Percentiles rank a stretch among this genome's conserved stretches.
Conservation (phyloP, 2,797 vertebrate genomes). For the Leontopithecus rosalia region DNA sequence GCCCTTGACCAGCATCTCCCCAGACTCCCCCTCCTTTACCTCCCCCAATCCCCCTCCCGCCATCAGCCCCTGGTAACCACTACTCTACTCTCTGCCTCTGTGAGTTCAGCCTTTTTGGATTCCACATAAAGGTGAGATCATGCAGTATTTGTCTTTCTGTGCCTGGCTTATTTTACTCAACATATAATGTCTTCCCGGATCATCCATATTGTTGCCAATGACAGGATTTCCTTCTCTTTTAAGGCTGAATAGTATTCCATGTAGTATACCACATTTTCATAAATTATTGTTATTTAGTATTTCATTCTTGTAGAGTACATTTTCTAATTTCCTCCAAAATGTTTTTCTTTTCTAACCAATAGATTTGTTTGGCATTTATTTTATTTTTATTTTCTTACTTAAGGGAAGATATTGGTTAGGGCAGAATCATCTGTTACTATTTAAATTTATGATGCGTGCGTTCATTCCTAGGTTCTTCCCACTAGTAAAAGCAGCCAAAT, state of each 20-base stretch:
- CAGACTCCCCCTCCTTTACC: not conserved
- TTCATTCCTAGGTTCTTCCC: conserved; percentile 91
- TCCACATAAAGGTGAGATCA: not conserved
- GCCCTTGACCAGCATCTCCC: not conserved
- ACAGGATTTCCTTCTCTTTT: not conserved
- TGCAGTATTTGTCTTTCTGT: not conserved
- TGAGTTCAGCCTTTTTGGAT: not conserved
- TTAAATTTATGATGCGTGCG: not conserved
- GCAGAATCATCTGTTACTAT: not conserved
- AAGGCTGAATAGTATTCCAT: not conserved
- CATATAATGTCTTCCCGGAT: not conserved
- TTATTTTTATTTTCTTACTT: conserved; percentile 3
- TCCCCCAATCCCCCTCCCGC: rapidly evolving
- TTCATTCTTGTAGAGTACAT: not conserved
- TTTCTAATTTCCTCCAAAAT: not conserved
- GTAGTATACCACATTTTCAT: not conserved
- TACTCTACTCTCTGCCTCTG: not conserved
- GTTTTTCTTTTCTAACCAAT: not conserved
- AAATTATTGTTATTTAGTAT: not conserved
- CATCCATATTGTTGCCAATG: not conserved
- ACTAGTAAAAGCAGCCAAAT: conserved; percentile 97
- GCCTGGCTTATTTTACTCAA: not conserved
- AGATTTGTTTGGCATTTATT: not conserved
- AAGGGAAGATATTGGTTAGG: not conserved
- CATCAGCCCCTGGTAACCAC: not conserved